Conservation (phyloP, 2,888 invertebrate species). For the Eupithecia subfuscata region DNA sequence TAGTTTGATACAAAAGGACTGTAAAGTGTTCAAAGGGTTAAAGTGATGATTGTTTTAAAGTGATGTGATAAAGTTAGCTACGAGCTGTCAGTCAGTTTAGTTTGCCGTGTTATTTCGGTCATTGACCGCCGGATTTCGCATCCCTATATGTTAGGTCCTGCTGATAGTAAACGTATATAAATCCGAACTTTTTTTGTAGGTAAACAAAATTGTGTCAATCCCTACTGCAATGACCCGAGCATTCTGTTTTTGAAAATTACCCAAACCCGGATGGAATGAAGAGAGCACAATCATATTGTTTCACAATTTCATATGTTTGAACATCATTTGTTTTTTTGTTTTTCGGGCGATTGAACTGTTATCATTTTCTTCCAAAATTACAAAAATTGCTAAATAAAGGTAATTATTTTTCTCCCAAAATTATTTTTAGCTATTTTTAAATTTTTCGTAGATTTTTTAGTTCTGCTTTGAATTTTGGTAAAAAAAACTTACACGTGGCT, state of each 20-base stretch:
- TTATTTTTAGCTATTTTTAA: slow-evolving; percentile 31
- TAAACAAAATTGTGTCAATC: slow-evolving; percentile 71
- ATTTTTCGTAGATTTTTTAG: slow-evolving; percentile 25
- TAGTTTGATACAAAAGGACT: slow-evolving; percentile 65
- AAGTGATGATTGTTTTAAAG: slow-evolving; percentile 74
- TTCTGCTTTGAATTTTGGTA: slow-evolving; percentile 36
- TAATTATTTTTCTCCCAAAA: slow-evolving; percentile 69
- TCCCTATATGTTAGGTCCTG: slow-evolving; percentile 73
- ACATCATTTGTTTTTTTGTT: slow-evolving; percentile 84
- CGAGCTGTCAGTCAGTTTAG: slow-evolving; percentile 74
- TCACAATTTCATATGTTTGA: slow-evolving; percentile 83
- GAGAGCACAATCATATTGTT: slow-evolving; percentile 83
- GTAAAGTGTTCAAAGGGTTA: slow-evolving; percentile 60
- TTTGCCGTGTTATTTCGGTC: slow-evolving; percentile 83
- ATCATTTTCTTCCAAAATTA: slow-evolving; percentile 83
- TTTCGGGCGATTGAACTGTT: slow-evolving; percentile 83
- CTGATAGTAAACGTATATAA: slow-evolving; percentile 55
- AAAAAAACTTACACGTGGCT: slow-evolving; percentile 70
- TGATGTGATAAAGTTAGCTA: slow-evolving; percentile 74
- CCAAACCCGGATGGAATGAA: slow-evolving; percentile 82
- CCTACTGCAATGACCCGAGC: slow-evolving; percentile 78
- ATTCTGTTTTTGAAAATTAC: slow-evolving; percentile 81
- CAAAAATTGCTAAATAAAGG: slow-evolving; percentile 83
- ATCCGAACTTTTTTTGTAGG: slow-evolving; percentile 72
- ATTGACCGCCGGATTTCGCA: slow-evolving; percentile 83